Conservation (phyloP, 2,888 invertebrate species). For the Macrophya annulata region DNA sequence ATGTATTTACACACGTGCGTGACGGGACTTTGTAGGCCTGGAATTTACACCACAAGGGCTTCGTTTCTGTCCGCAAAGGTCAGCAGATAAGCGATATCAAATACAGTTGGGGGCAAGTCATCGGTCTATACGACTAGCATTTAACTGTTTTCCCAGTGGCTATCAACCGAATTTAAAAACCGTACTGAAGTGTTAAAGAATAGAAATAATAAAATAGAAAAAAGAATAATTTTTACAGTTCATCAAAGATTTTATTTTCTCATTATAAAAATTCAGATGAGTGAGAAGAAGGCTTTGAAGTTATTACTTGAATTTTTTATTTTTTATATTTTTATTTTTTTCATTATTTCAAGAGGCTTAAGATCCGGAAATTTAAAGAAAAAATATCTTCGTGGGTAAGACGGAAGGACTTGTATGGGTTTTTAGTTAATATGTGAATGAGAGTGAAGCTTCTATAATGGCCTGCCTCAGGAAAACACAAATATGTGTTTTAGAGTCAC, state of each 20-base stretch:
- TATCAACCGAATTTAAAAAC: constrained; percentile 8
- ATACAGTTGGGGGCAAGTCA: constrained; percentile 5
- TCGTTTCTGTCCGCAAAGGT: constrained; percentile 48
- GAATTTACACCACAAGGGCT: constrained; percentile 41
- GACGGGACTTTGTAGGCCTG: constrained; percentile 26
- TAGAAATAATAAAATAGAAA: not conserved
- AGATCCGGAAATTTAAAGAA: not conserved
- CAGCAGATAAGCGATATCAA: constrained; percentile 53
- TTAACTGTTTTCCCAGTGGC: constrained; percentile 50
- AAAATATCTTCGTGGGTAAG: too few species aligned
- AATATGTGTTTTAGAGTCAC: not conserved
- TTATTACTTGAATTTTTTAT: not conserved
- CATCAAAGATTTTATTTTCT: not conserved
- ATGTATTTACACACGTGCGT: constrained; percentile 18
- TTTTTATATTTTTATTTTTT: not conserved
- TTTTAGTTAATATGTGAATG: too few species aligned
- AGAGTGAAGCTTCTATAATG: too few species aligned
- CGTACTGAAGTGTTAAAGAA: not conserved
- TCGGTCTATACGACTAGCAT: constrained; percentile 32
- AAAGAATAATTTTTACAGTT: not conserved
- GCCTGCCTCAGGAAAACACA: too few species aligned
- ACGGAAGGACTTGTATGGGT: too few species aligned
- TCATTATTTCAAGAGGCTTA: not conserved
- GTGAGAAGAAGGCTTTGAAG: not conserved
- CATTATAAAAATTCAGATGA: not conserved